Conservation (phyloP, 2,113 vertebrate genomes). For the Pica pica region DNA sequence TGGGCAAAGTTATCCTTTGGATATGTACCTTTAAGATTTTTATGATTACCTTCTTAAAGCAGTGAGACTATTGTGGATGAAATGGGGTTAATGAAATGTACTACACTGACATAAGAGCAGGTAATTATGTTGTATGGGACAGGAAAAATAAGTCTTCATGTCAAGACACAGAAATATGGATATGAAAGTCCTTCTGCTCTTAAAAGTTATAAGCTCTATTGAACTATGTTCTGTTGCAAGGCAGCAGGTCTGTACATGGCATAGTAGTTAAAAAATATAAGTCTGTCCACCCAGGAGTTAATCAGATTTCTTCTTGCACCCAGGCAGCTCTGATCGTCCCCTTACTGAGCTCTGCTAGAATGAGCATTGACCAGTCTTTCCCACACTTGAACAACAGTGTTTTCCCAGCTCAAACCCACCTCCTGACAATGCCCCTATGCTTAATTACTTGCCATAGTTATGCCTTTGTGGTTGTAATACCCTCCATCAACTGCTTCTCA, state of each 20-base stretch:
- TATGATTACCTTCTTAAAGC: background rate
- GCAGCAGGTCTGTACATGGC: fast-evolving
- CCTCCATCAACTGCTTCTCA: background rate
- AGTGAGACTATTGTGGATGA: background rate
- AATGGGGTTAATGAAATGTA: background rate
- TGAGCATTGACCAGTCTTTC: background rate
- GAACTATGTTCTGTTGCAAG: background rate
- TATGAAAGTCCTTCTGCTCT: background rate
- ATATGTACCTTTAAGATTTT: background rate
- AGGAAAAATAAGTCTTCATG: background rate
- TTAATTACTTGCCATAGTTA: background rate
- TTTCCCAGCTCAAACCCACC: background rate
- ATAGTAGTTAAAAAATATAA: background rate
- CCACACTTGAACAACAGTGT: too few relatives aligned
- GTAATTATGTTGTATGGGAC: background rate
- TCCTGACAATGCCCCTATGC: background rate
- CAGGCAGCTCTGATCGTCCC: background rate
- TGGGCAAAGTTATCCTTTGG: background rate
- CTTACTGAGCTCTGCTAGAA: background rate
- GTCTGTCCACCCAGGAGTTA: background rate
- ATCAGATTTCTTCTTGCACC: background rate
- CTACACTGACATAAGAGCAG: background rate
- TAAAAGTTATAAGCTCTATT: background rate
- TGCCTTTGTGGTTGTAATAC: background rate
- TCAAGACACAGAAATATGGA: background rate